phyloP scores from a whole-genome alignment of 2,113 vertebrate genomes.

The Bambusicola thoracicus region DNA sequence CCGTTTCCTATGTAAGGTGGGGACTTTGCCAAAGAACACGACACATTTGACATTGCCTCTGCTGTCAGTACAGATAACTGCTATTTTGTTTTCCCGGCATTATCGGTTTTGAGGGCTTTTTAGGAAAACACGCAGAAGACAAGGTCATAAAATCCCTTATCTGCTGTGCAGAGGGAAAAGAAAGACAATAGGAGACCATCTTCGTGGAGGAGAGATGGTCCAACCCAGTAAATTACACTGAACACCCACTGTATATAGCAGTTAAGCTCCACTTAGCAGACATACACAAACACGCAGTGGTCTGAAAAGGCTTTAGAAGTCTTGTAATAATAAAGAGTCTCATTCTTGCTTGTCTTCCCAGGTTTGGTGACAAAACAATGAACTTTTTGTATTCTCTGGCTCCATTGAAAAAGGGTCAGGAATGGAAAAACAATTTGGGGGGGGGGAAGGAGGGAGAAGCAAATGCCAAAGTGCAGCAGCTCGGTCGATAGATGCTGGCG shows the following conservation, averaged over 20 bases:
- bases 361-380: conserved; percentile 73
- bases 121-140: conserved; percentile 20
- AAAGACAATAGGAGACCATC: conserved; percentile 21
- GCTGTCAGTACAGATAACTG: conserved; percentile 30
- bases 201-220: conserved; percentile 1
- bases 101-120: conserved; percentile 19
- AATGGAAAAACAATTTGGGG: conserved; percentile 51
- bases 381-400: conserved; percentile 68
- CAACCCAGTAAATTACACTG: conserved; percentile 48
- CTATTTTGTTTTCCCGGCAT: conserved; percentile 33
- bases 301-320: conserved; percentile 67
- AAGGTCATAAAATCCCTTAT: conserved; percentile 39
- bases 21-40: conserved; percentile 51
- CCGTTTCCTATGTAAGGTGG: conserved; percentile 1
- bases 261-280: conserved; percentile 69
- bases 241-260: conserved; percentile 53
- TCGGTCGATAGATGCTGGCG: not conserved
- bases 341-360: conserved; percentile 72
- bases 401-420: conserved; percentile 52
- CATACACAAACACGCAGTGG: conserved; percentile 47
- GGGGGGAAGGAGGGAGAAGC: conserved; percentile 10
- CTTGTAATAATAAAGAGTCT: conserved; percentile 68
- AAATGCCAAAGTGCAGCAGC: conserved; percentile 58
- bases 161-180: not conserved
- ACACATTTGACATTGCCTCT: conserved; percentile 26